Percentiles rank a stretch among this genome's conserved stretches.
Conservation (phyloP, 2,888 invertebrate species). For the Tenthredo amoena region DNA sequence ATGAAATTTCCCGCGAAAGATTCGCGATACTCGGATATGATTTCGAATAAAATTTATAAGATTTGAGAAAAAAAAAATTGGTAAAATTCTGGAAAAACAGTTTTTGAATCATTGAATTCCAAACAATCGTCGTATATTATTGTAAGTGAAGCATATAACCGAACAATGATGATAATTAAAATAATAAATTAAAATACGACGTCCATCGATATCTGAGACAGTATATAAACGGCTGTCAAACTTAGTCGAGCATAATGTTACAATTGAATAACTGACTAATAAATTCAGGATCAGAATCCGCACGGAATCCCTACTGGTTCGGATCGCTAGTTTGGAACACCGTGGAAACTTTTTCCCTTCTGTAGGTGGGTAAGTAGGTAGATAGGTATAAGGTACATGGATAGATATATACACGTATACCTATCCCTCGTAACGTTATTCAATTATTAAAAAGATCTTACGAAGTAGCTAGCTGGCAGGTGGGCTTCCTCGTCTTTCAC, state of each 20-base stretch:
- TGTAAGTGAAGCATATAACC: too few species aligned
- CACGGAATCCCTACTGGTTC: background rate
- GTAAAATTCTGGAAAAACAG: too few species aligned
- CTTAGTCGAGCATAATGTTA: background rate
- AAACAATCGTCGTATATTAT: too few species aligned
- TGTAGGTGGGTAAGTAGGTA: background rate
- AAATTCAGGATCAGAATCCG: conserved; percentile 23
- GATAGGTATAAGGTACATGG: background rate
- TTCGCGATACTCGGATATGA: too few species aligned
- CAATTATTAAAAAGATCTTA: conserved; percentile 27
- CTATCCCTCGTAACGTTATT: background rate
- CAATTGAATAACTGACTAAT: conserved; percentile 22
- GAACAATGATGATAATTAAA: too few species aligned
- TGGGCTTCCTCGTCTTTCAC: conserved; percentile 9
- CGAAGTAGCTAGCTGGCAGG: conserved; percentile 17
- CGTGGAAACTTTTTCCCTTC: conserved; percentile 6
- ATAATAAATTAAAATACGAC: background rate
- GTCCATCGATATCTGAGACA: background rate
- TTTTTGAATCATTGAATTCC: too few species aligned
- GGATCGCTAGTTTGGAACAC: conserved; percentile 8
- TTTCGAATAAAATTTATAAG: too few species aligned
- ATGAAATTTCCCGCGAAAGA: too few species aligned
- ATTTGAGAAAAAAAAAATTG: too few species aligned
- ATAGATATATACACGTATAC: background rate
- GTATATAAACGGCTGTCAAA: background rate